phyloP scores from a whole-genome alignment of 1,140 invertebrate genomes.

The Diachasmimorpha longicaudata region DNA sequence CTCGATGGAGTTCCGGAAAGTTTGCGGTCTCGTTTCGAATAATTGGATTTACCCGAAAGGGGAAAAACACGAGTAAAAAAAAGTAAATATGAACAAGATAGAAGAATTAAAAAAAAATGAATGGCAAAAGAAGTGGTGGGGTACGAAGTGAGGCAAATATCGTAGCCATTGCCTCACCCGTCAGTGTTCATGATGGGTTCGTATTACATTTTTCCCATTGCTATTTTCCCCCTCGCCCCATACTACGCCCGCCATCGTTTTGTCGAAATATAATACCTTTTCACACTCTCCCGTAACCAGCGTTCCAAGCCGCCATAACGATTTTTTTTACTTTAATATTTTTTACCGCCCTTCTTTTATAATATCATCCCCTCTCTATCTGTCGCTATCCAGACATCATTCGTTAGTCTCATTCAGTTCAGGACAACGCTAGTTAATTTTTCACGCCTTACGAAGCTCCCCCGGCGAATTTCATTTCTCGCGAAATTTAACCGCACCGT shows the following conservation, averaged over 20 bases:
- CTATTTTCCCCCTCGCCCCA: background rate
- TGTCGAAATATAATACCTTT: background rate
- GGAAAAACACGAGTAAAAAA: constrained; percentile 24
- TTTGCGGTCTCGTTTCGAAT: constrained; percentile 58
- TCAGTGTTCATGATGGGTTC: background rate
- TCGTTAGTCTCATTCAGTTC: background rate
- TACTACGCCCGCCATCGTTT: background rate
- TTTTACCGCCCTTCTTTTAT: background rate
- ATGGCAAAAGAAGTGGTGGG: background rate
- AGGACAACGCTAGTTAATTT: background rate
- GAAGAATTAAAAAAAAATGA: background rate
- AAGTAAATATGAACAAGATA: background rate
- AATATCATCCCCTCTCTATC: background rate
- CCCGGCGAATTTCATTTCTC: background rate
- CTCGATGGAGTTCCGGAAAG: constrained; percentile 49
- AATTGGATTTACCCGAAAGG: constrained; percentile 55
- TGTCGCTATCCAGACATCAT: background rate
- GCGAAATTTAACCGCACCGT: background rate
- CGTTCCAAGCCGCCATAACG: background rate
- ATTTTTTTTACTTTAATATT: background rate
- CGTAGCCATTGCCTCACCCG: background rate
- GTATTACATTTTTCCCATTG: constrained; percentile 1
- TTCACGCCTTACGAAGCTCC: background rate
- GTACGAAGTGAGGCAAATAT: background rate
- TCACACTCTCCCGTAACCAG: background rate